phyloP scores from a whole-genome alignment of 2,888 invertebrate genomes.

The Thymelicus acteon region DNA sequence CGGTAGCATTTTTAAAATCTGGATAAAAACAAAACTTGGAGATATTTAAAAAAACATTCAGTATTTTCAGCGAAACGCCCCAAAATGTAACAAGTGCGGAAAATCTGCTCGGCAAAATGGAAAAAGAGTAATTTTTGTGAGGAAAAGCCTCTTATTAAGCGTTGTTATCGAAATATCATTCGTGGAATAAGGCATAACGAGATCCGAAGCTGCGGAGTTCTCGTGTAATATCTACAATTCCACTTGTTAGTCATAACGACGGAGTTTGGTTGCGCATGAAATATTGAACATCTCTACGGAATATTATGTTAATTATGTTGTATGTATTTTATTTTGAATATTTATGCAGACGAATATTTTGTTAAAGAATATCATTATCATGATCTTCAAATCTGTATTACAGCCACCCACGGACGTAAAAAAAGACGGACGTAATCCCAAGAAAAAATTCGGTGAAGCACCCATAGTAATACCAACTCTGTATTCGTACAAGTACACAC shows the following conservation, averaged over 20 bases:
- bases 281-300: background rate
- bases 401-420: too few relatives aligned
- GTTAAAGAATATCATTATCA: too few relatives aligned
- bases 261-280: conserved; percentile 6
- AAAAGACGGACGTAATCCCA: too few relatives aligned
- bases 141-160: conserved; percentile 17
- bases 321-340: background rate
- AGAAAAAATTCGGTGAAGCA: too few relatives aligned
- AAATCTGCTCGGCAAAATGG: conserved; percentile 6
- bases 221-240: conserved; percentile 6
- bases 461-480: too few relatives aligned
- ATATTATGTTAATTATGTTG: conserved; percentile 4
- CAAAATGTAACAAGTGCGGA: conserved; percentile 6
- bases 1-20: too few relatives aligned
- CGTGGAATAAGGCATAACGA: conserved; percentile 15
- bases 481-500: too few relatives aligned
- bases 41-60: conserved; percentile 1
- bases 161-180: conserved; percentile 20
- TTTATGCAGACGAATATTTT: background rate
- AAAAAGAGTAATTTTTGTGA: conserved; percentile 9
- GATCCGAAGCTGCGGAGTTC: conserved; percentile 9
- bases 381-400: too few relatives aligned
- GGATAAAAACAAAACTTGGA: too few relatives aligned
- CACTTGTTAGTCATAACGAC: background rate
- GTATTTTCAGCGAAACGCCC: background rate